Conservation (phyloP, 2,888 invertebrate genomes). For the Dryobota labecula region DNA sequence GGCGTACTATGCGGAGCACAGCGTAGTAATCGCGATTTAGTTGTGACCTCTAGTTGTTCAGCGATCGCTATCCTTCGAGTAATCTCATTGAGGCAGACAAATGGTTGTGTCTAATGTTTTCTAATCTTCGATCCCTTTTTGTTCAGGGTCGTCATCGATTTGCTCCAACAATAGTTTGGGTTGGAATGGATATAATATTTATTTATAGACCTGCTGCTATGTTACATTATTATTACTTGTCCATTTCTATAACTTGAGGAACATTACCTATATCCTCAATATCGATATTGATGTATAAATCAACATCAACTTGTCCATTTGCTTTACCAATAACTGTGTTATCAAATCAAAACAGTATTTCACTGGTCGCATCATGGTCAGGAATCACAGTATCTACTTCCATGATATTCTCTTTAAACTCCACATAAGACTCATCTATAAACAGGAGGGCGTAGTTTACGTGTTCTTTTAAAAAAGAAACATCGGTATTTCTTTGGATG, state of each 20-base stretch:
- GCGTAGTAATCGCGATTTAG: constrained; percentile 76
- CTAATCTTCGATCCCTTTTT: constrained; percentile 68
- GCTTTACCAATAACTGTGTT: background rate
- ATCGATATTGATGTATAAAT: background rate
- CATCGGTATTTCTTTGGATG: constrained; percentile 43
- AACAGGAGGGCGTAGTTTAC: constrained; percentile 36
- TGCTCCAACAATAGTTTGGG: constrained; percentile 39
- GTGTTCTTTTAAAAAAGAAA: constrained; percentile 43
- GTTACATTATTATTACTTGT: constrained; percentile 22
- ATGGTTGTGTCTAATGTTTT: constrained; percentile 71
- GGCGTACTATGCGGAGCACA: constrained; percentile 64
- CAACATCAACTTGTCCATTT: background rate
- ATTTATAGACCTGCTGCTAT: constrained; percentile 28
- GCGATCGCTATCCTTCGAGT: constrained; percentile 72
- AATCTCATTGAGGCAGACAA: constrained; percentile 76
- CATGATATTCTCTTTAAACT: constrained; percentile 26
- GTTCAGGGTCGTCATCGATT: constrained; percentile 58
- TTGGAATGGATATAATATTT: constrained; percentile 40
- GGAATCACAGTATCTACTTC: constrained; percentile 16
- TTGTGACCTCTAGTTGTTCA: constrained; percentile 71
- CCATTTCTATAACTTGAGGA: constrained; percentile 2
- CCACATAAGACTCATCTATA: constrained; percentile 26
- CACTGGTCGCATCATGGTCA: background rate
- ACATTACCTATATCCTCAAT: background rate
- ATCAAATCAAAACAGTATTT: constrained; percentile 5